Percentiles rank a stretch among this genome's conserved stretches.
phyloP scores from a whole-genome alignment of 37 sponge, comb jelly and placozoan species.

The Cladorhizidae sp. region DNA sequence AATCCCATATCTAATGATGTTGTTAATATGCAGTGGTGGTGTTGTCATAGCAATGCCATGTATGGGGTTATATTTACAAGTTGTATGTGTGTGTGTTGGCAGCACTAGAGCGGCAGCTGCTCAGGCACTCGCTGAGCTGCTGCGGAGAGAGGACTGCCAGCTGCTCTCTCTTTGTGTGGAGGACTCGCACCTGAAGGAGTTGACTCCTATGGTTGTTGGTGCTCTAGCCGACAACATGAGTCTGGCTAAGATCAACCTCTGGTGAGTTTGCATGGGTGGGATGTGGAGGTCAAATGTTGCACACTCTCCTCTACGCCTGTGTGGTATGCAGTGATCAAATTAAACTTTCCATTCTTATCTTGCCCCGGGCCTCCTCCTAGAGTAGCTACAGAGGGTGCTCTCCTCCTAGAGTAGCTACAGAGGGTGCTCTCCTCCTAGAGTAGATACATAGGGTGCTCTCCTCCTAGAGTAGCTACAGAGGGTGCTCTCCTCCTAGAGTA shows the following conservation, averaged over 20 bases:
- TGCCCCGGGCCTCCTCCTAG: too few relatives aligned
- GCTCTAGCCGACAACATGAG: constrained; percentile 54
- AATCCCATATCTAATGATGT: too few relatives aligned
- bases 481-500: too few relatives aligned
- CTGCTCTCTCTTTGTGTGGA: constrained; percentile 46
- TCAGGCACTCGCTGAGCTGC: constrained; percentile 21
- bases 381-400: too few relatives aligned
- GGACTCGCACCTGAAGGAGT: constrained; percentile 68
- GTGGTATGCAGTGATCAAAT: too few relatives aligned
- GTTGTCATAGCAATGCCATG: neutral
- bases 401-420: too few relatives aligned
- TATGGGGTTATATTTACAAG: neutral
- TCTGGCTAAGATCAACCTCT: constrained; percentile 59
- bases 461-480: too few relatives aligned
- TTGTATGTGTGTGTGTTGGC: neutral
- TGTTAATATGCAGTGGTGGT: neutral
- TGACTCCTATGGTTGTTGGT: constrained; percentile 31
- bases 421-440: too few relatives aligned
- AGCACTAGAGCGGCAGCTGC: constrained; percentile 32
- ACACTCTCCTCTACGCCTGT: neutral
- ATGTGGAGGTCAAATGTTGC: neutral
- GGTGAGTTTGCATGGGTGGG: constrained; percentile 36
- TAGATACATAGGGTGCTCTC: too few relatives aligned
- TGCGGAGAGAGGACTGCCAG: constrained; percentile 44
- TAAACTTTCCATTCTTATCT: too few relatives aligned